Base-by-base conservation (phyloP, 2,888 invertebrate genomes). In the Pammene fasciana region DNA sequence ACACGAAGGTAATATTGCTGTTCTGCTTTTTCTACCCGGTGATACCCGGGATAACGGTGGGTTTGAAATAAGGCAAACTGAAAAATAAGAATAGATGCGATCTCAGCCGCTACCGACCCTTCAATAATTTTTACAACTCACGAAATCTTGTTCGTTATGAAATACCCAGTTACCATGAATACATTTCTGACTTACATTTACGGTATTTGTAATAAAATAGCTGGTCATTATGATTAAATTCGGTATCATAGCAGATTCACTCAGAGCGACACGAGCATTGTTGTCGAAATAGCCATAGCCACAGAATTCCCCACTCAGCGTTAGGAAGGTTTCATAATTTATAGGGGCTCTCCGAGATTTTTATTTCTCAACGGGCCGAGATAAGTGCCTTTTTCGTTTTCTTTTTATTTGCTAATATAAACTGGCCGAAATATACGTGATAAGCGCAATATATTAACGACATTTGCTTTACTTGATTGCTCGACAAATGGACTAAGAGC, bases 301-400 rank as follows among this genome's bases (percentile, higher is more conserved):
- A 60, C 57, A 18, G 55, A 48, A 70, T 70, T 65, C 52, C 65
- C 68, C 45, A 41, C 64, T 52, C 68, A 46, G 55, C 70, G 48
- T 60, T 65, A 70, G 46, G 70, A 48, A 59, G 70, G 65, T 65
- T 70, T 70, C 70, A 70, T 70, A 70, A 70, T 70, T 70, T 70
- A 70, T 65, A 65, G 65, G 70, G 65, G 65, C 54, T 70, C 55
- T 55, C 55, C 60, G 55, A 70, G 65, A 70, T 70, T 70, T 70
- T 70, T 65, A 70, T 70, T 70, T 65, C 65, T 60, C 48, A 26
- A 57, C 18, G 65, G 64, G 59, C 38, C 38, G 54, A 65, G 68
- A 70, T 70, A 70, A 70, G 70, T 70, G 70, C 46, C 70, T 70
- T 70, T 65, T 65, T 46, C 60, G 65, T 65, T 54, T 60, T 65